Conservation (phyloP, 2,113 vertebrate genomes). For the Canis aureus region DNA sequence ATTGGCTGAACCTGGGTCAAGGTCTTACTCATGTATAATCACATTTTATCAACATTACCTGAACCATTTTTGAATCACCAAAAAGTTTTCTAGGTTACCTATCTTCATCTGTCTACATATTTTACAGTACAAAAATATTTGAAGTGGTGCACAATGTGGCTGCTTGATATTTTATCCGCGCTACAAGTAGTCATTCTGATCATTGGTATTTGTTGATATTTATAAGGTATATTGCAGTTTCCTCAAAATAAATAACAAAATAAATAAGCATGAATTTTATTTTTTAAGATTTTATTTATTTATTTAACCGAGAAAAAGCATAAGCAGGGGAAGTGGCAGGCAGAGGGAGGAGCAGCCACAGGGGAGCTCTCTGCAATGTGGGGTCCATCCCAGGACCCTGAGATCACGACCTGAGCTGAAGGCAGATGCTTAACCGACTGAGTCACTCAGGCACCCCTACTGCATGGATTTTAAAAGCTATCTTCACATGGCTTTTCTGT, state of each 20-base stretch:
- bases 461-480: constrained; percentile 8
- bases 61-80: constrained; percentile 21
- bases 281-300: no score
- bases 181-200: background rate
- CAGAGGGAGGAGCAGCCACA: no score
- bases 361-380: no score
- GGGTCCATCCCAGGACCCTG: no score
- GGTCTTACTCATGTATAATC: background rate
- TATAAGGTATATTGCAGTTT: background rate
- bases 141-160: background rate
- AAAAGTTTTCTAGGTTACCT: background rate
- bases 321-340: no score
- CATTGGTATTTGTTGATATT: background rate
- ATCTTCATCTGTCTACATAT: background rate
- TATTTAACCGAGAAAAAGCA: no score
- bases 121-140: background rate
- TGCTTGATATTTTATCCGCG: background rate
- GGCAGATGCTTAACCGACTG: no score
- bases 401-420: no score
- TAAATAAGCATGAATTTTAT: no score
- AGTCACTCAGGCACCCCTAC: no score
- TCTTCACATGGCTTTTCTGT: constrained; percentile 9
- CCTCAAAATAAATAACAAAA: background rate
- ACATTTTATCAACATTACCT: background rate
- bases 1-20: background rate